Percentiles rank a stretch among this genome's conserved stretches.
These are phyloP conservation scores for Drosophila ficusphila DNA, from an alignment of 1,140 invertebrate species.

Conservation along the genomic window DNA sequence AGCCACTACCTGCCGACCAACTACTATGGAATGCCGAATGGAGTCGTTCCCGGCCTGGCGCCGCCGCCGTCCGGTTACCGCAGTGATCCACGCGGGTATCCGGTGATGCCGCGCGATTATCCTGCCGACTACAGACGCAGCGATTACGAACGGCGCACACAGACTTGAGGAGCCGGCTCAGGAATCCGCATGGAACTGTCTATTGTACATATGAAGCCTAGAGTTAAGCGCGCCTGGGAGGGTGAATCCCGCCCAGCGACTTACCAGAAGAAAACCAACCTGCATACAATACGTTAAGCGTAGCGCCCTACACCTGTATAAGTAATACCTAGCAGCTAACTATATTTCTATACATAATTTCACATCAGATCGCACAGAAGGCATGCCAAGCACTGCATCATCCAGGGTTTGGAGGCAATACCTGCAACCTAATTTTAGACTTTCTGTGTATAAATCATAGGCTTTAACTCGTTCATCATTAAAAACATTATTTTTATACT, in stretches of 20 bases:
- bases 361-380: constrained; percentile 45
- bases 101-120: constrained; percentile 85
- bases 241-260: background rate
- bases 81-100: constrained; percentile 66
- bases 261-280: constrained; percentile 32
- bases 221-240: constrained; percentile 50
- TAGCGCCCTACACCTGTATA: constrained; percentile 56
- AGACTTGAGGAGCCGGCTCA: constrained; percentile 51
- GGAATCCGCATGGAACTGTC: constrained; percentile 1
- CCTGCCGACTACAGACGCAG: constrained; percentile 86
- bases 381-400: constrained; percentile 20
- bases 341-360: constrained; percentile 53
- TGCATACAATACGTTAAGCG: constrained; percentile 42
- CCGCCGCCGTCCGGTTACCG: constrained; percentile 61
- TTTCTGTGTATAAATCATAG: constrained; percentile 63
- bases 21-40: constrained; percentile 73
- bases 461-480: constrained; percentile 47
- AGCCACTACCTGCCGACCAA: constrained; percentile 75
- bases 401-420: constrained; percentile 29
- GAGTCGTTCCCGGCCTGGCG: constrained; percentile 50
- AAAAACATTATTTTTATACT: constrained; percentile 26
- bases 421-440: constrained; percentile 48
- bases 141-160: constrained; percentile 76
- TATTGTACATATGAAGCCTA: constrained; percentile 62
- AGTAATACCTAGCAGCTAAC: constrained; percentile 66